Base-by-base conservation (phyloP, 2,888 invertebrate species). In the Apotomis capreana region DNA sequence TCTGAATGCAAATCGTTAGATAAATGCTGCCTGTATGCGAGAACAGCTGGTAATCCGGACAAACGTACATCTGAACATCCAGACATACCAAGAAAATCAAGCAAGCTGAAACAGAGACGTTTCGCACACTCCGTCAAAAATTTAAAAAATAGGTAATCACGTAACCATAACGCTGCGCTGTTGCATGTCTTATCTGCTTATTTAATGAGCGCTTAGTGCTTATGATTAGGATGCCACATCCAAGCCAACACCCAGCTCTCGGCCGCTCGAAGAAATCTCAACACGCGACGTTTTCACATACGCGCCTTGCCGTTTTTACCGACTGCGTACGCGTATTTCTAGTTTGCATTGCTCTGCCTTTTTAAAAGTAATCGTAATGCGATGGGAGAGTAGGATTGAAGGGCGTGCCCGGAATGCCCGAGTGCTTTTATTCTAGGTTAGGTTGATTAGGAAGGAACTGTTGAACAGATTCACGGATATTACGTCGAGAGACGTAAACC, bases 211-310 rank as follows among this genome's bases (percentile, higher is more conserved):
- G 26, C 37, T 62, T 12, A 4, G 5, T 51, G 36, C 36, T 15
- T 58, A 78, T 77, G 69, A 71, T 58, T 64, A 59, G 69, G 71
- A 69, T 74, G 64, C 74, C 76, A 40, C 60, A 75, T 76, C 76
- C 75, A 67, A 74, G 71, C 76, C 52, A 70, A 74, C 76, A 65
- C 68, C 75, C 69, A 65, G 70, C 78, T 90, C 89, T 88, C 86
- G 89, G 88, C 87, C 86, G 90, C 82, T 84, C 85, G 88, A 92
- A 91, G 92, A 92, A 92, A 91, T 90, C 91, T 88, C 79, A 79
- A 81, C 83, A 92, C 91, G 91, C 91, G 85, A 89, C 83, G 87
- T 85, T 92, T 91, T 92, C 91, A 86, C 88, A 85, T 83, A 83
- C 83, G 83, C 78, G 83, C 81, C 80, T 79, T 74, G 70, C 70